Evolutionary conservation across 2,797 vertebrate species (phyloP), one percentile per base, ranked within the genome.

Genomic region (Leptatherina wallacei): DNA sequence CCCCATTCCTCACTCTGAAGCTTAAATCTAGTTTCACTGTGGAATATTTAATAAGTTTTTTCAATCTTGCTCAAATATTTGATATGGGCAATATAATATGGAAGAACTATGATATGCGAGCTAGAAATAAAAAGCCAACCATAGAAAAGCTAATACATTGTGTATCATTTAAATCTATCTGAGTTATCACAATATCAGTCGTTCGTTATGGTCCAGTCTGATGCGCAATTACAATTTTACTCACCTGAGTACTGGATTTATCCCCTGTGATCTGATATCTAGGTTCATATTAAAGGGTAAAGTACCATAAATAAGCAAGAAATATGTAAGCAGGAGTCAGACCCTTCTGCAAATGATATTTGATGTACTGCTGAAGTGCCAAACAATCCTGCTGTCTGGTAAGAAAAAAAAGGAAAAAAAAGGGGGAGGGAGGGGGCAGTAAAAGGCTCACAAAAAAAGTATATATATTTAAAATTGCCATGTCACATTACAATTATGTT

Each of bases 281-380:
- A 74, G 36, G 61, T 77, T 81, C 78, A 75, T 69, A 71, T 84
- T 73, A 65, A 69, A 60, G 33, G 33, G 67, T 78, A 83, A 81
- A 55, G 61, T 74, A 65, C 56, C 62, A 65, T 66, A 76, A 82
- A 76, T 69, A 68, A 44, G 49, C 62, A 61, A 22, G 14, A 77
- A 83, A 80, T 72, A 49, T 76, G 30, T 71, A 69, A 66, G 71
- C 47, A 54, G 68, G 49, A 71, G 65, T 71, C 35, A 54, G 55
- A 70, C 61, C 66, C 77, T 81, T 81, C 51, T 71, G 52, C 77
- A 83, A 81, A 85, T 82, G 51, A 62, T 61, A 66, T 75, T 69
- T 72, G 71, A 85, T 78, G 72, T 69, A 64, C 69, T 65, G 71
- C 78, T 78, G 75, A 61, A 64, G 57, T 85, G 79, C 81, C 51